Evolutionary conservation across 2,888 invertebrate species (phyloP).

Genomic region (Rotaria sp.): DNA sequence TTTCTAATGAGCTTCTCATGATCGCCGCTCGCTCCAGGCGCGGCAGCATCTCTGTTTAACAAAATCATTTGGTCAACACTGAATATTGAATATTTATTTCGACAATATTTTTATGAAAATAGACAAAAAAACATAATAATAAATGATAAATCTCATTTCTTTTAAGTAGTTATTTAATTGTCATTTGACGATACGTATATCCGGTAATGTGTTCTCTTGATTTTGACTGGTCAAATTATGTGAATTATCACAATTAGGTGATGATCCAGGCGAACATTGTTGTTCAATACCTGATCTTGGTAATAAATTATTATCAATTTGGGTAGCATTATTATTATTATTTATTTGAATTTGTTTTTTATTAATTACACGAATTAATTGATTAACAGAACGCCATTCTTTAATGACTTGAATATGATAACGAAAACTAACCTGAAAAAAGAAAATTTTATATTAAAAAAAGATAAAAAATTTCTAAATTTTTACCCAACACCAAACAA

Average conservation of each 20-base stretch:
- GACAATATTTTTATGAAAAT: too few species aligned
- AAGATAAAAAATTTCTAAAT: background rate
- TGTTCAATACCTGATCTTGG: background rate
- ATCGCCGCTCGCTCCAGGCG: too few species aligned
- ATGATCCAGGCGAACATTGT: background rate
- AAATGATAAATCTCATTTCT: too few species aligned
- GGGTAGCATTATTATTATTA: too few species aligned
- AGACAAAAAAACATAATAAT: too few species aligned
- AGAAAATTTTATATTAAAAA: background rate
- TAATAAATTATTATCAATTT: background rate
- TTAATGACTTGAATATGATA: slow-evolving; percentile 46
- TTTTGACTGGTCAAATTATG: background rate
- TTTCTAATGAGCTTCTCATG: too few species aligned
- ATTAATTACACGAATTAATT: background rate
- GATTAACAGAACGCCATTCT: slow-evolving; percentile 44
- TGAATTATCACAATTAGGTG: background rate
- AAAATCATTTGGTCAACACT: too few species aligned
- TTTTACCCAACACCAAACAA: slow-evolving; percentile 48
- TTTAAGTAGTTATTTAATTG: too few species aligned
- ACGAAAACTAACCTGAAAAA: slow-evolving; percentile 46
- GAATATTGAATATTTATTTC: too few species aligned
- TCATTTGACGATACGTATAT: background rate
- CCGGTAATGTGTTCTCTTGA: background rate
- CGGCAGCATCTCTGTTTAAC: too few species aligned
- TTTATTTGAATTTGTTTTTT: background rate